A percentile compares a stretch with the other conserved stretches of the same genome.
These are phyloP conservation scores for Prinia subflava DNA, from an alignment of 2,113 vertebrate species.

Conservation along the genomic window DNA sequence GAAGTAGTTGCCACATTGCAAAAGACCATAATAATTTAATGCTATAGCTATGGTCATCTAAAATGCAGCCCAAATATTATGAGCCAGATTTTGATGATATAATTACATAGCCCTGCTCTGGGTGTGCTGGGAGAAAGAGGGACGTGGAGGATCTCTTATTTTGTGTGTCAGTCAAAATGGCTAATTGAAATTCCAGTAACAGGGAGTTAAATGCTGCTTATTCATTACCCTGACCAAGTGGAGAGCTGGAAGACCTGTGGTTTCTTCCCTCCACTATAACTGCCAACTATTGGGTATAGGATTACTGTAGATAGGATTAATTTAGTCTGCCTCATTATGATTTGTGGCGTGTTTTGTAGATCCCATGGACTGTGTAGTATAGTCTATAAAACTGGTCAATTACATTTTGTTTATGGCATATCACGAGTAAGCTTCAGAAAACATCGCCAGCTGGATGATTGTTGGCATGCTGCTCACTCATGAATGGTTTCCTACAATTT, in stretches of 20 bases:
- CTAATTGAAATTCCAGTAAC: neutral
- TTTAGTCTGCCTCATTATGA: neutral
- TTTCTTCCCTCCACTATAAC: neutral
- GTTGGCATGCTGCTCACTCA: neutral
- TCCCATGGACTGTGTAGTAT: neutral
- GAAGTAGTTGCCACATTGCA: constrained; percentile 10
- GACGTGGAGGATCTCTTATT: neutral
- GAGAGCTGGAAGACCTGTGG: neutral
- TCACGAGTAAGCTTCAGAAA: neutral
- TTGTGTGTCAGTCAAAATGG: neutral
- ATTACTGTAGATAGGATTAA: neutral
- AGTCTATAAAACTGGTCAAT: neutral
- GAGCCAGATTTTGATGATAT: neutral
- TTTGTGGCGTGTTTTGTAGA: neutral
- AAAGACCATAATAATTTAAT: constrained; percentile 28
- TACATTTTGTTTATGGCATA: neutral
- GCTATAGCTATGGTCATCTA: neutral
- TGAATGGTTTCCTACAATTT: neutral
- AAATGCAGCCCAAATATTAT: neutral
- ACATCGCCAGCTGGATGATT: neutral
- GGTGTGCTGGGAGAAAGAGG: neutral
- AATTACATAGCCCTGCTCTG: neutral
- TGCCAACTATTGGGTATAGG: neutral
- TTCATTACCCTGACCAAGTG: neutral
- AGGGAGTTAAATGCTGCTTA: neutral